These are phyloP conservation scores for Hydrotaea diabolus DNA, from an alignment of 2,888 invertebrate genomes.

Conservation along the genomic window DNA sequence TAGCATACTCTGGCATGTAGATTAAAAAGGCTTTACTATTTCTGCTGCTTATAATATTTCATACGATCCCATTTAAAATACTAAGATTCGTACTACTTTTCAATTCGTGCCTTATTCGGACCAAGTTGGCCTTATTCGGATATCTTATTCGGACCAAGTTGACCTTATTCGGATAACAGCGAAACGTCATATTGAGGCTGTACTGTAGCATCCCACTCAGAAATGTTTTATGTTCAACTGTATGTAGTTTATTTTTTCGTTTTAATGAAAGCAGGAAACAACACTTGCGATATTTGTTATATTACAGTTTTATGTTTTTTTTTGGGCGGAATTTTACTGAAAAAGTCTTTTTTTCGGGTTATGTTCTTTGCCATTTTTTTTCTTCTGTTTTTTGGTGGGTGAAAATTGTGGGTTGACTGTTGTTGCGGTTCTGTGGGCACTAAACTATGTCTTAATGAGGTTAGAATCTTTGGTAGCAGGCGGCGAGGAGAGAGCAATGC, in stretches of 20 bases:
- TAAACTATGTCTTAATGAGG: neutral
- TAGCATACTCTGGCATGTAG: no score
- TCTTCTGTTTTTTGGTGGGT: neutral
- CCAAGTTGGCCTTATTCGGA: no score
- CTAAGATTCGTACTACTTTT: no score
- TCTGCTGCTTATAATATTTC: no score
- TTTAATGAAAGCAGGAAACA: constrained; percentile 62
- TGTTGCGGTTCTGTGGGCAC: neutral
- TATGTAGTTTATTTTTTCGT: constrained; percentile 20
- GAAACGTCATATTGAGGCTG: neutral
- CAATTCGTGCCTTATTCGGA: no score
- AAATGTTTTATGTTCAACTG: constrained; percentile 10
- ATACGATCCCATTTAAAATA: no score
- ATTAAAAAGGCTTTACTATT: no score
- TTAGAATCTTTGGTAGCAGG: neutral
- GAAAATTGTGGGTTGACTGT: neutral
- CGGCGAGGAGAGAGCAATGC: neutral
- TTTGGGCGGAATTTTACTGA: constrained; percentile 43
- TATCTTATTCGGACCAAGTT: no score
- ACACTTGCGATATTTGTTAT: constrained; percentile 62
- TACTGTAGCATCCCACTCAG: neutral
- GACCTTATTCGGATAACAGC: no score
- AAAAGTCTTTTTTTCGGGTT: neutral
- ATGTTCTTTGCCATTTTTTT: neutral
- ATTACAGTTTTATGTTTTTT: constrained; percentile 45